phyloP scores from a whole-genome alignment of 2,888 invertebrate species.

The Lutraria lutraria region DNA sequence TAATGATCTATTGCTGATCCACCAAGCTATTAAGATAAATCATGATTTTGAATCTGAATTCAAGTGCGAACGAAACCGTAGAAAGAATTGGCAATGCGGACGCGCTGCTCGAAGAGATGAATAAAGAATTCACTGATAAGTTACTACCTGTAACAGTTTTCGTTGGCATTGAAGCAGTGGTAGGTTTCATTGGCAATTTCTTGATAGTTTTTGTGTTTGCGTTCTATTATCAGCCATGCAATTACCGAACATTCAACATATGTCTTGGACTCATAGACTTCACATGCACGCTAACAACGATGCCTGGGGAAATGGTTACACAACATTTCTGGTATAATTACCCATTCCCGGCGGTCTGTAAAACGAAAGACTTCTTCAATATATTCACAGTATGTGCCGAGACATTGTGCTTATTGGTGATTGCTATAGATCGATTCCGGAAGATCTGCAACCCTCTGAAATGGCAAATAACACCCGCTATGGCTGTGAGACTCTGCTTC shows the following conservation, averaged over 20 bases:
- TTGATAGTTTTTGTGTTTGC: slow-evolving; percentile 35
- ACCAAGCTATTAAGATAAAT: no score
- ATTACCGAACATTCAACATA: slow-evolving; percentile 49
- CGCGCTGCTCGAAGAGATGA: background rate
- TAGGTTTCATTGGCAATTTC: slow-evolving; percentile 47
- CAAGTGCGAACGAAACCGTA: background rate
- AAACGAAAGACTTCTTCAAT: slow-evolving; percentile 52
- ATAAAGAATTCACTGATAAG: slow-evolving; percentile 26
- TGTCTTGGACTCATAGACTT: slow-evolving; percentile 44
- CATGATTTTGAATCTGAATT: background rate
- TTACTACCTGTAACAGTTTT: slow-evolving; percentile 42
- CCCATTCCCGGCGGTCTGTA: slow-evolving; percentile 29
- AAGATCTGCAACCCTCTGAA: slow-evolving; percentile 43
- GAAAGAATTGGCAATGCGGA: background rate
- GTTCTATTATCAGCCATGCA: slow-evolving; percentile 43
- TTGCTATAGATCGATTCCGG: slow-evolving; percentile 39
- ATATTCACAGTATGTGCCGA: slow-evolving; percentile 45
- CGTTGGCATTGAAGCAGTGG: slow-evolving; percentile 25
- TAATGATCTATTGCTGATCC: no score
- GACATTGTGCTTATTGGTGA: slow-evolving; percentile 35
- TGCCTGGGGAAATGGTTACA: slow-evolving; percentile 44
- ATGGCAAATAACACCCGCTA: slow-evolving; percentile 31
- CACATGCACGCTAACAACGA: slow-evolving; percentile 40
- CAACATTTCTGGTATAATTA: slow-evolving; percentile 47
- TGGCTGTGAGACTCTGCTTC: slow-evolving; percentile 27